Conservation (phyloP, 2,113 vertebrate genomes). For the Ursus arctos region DNA sequence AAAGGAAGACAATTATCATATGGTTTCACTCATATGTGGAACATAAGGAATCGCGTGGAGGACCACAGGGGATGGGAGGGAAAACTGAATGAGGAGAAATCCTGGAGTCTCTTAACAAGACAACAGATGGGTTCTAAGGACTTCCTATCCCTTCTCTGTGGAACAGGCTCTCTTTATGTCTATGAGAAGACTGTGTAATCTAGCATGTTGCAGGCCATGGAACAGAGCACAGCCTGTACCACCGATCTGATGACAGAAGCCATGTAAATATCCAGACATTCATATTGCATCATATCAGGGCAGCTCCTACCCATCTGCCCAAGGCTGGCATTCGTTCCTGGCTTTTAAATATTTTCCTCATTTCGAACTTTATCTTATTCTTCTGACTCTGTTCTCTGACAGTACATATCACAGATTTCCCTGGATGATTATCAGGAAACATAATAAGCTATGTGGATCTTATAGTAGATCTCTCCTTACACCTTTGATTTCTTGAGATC, state of each 20-base stretch:
- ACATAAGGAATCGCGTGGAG: no score
- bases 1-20: no score
- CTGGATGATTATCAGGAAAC: conserved; percentile 23
- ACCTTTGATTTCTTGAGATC: conserved; percentile 24
- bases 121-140: background rate
- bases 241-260: background rate
- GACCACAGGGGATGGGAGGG: no score
- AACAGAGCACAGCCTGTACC: background rate
- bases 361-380: conserved; percentile 54
- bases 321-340: background rate
- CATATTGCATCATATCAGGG: conserved; percentile 2
- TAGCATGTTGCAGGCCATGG: background rate
- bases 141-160: background rate
- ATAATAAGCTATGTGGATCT: background rate
- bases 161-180: background rate
- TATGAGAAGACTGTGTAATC: background rate
- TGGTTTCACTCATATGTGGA: no score
- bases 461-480: background rate
- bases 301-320: background rate
- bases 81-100: background rate
- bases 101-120: conserved; percentile 31
- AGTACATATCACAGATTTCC: conserved; percentile 34
- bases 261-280: background rate
- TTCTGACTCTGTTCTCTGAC: conserved; percentile 15
- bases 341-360: conserved; percentile 22